Base-by-base conservation (phyloP, 2,888 invertebrate species). In the Cylloceria caligata region DNA sequence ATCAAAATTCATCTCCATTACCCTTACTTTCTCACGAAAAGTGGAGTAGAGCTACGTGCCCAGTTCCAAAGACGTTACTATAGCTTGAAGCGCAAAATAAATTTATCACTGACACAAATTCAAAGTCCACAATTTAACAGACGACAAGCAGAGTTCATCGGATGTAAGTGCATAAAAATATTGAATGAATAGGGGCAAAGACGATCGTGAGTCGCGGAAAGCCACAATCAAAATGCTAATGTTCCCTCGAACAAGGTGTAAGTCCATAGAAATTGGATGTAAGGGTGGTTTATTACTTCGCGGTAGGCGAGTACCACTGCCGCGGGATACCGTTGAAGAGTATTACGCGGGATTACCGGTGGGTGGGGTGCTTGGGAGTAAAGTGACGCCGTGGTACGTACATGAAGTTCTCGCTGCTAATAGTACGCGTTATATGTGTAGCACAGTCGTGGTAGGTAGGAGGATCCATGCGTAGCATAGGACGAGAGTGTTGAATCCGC, bases 201-300 rank as follows among this genome's bases (percentile, higher is more conserved):
- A 73, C 39, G 57, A 74, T 57, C 57, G 67, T 39, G 49, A 76
- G 84, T 76, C 78, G 73, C 71, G 81, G 84, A 84, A 87, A 88
- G 87, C 88, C 87, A 87, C 90, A 90, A 91, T 91, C 90, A 91
- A 91, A 91, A 91, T 91, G 90, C 89, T 91, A 91, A 91, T 91
- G 86, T 87, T 45, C 52, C 47, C 75, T 83, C 73, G 88, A 88
- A 88, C 88, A 88, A 91, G 91, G 88, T 89, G 91, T 91, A 91
- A 91, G 90, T 91, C 90, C 87, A 89, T 89, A 89, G 90, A 89
- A 91, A 91, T 90, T 89, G 90, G 88, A 90, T 91, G 90, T 90
- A 90, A 90, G 90, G 88, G 90, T 80, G 83, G 88, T 86, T 89
- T 90, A 89, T 90, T 87, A 85, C 88, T 86, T 80, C 86, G 87